These are phyloP conservation scores for Chelidonichthys spinosus DNA, from an alignment of 2,797 vertebrate genomes.

Conservation along the genomic window DNA sequence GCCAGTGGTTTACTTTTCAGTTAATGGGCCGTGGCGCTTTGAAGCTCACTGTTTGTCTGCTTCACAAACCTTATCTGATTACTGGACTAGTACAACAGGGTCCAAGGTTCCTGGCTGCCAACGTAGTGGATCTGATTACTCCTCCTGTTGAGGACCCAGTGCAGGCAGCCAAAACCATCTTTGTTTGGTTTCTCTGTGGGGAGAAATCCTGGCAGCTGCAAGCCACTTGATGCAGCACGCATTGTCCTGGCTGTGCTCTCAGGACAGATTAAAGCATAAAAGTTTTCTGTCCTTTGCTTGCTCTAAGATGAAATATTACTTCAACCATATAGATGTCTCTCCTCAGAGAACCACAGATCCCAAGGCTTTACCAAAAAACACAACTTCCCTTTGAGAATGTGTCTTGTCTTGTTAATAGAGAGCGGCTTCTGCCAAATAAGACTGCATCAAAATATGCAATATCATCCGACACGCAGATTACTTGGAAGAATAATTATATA, in stretches of 20 bases:
- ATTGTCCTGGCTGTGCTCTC: slow-evolving; percentile 69
- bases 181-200: slow-evolving; percentile 74
- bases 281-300: slow-evolving; percentile 59
- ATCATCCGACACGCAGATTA: slow-evolving; percentile 48
- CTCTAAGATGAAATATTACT: slow-evolving; percentile 65
- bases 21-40: slow-evolving; percentile 78
- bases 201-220: slow-evolving; percentile 71
- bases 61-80: slow-evolving; percentile 83
- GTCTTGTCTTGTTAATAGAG: slow-evolving; percentile 44
- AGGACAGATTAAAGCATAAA: slow-evolving; percentile 68
- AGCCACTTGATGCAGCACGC: slow-evolving; percentile 64
- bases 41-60: slow-evolving; percentile 75
- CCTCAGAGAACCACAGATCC: slow-evolving; percentile 49
- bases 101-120: slow-evolving; percentile 64
- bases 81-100: slow-evolving; percentile 69
- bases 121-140: slow-evolving; percentile 78
- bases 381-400: slow-evolving; percentile 43
- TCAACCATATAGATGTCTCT: slow-evolving; percentile 45
- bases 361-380: slow-evolving; percentile 50
- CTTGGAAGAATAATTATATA: slow-evolving; percentile 34
- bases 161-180: slow-evolving; percentile 77
- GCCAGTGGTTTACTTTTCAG: slow-evolving; percentile 74
- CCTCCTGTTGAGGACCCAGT: slow-evolving; percentile 58
- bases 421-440: slow-evolving; percentile 19
- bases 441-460: slow-evolving; percentile 38